Percentiles rank a stretch among this genome's conserved stretches.
These are phyloP conservation scores for Mus minutoides DNA, from an alignment of 2,797 vertebrate genomes.

Conservation along the genomic window DNA sequence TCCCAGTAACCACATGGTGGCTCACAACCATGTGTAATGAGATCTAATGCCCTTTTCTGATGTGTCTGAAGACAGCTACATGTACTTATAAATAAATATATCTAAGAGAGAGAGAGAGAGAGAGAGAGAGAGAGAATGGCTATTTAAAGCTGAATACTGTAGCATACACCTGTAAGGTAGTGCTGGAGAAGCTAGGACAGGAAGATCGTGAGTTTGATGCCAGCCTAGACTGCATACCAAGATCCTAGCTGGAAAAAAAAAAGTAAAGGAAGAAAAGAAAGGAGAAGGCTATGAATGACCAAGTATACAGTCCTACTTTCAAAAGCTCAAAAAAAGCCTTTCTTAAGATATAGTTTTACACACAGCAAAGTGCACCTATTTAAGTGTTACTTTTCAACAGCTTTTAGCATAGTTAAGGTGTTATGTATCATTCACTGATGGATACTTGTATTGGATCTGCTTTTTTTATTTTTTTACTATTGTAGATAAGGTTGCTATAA, in stretches of 20 bases:
- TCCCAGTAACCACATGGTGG: too few species aligned
- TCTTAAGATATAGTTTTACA: background rate
- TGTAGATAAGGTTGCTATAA: background rate
- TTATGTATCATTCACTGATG: background rate
- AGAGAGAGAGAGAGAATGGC: background rate
- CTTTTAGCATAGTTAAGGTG: background rate
- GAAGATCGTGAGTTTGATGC: background rate
- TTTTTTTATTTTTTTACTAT: background rate
- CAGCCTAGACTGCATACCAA: background rate
- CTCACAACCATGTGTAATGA: too few species aligned
- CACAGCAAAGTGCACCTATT: background rate
- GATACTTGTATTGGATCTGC: background rate
- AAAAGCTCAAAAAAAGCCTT: conserved; percentile 14
- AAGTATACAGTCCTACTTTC: background rate
- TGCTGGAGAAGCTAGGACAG: background rate
- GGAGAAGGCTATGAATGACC: background rate
- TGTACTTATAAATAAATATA: too few species aligned
- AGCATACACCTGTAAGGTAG: background rate
- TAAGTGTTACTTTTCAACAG: background rate
- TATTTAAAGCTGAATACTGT: background rate
- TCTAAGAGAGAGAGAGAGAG: too few species aligned
- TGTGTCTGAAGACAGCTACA: too few species aligned
- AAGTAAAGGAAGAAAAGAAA: background rate
- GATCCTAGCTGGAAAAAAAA: background rate
- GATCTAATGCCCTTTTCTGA: too few species aligned